Evolutionary conservation across 2,888 invertebrate species (phyloP).

Genomic region (Clostera curtula): DNA sequence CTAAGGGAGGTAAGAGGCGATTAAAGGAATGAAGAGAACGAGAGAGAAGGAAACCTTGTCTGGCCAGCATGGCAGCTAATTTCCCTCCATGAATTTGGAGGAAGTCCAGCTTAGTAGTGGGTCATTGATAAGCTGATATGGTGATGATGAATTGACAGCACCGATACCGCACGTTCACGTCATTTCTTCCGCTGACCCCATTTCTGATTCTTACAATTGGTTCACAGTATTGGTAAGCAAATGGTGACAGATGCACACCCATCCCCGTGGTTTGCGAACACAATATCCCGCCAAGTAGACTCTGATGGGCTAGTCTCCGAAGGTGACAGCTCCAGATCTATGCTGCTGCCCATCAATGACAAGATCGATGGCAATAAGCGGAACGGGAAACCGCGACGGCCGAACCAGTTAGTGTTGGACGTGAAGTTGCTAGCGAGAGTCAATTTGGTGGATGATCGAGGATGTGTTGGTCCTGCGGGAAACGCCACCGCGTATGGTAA

Average conservation of each 20-base stretch:
- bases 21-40: too few species aligned
- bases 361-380: constrained; percentile 20
- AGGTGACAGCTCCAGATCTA: constrained; percentile 36
- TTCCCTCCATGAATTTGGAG: too few species aligned
- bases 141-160: too few species aligned
- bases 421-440: constrained; percentile 53
- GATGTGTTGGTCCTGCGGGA: constrained; percentile 52
- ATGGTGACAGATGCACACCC: constrained; percentile 56
- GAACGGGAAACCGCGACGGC: constrained; percentile 9
- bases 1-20: too few species aligned
- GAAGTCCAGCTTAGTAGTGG: too few species aligned
- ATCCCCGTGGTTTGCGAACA: constrained; percentile 53
- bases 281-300: constrained; percentile 32
- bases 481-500: constrained; percentile 58
- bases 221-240: constrained; percentile 53
- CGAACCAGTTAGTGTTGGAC: constrained; percentile 27
- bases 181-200: constrained; percentile 1
- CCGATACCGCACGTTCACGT: too few species aligned
- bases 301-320: constrained; percentile 36
- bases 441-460: constrained; percentile 49
- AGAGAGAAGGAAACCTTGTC: too few species aligned
- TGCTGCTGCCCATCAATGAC: constrained; percentile 40
- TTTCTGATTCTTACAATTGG: constrained; percentile 1
- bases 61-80: too few species aligned
- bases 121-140: too few species aligned